Conservation (phyloP, 2,888 invertebrate genomes). For the Lithophane leautieri region DNA sequence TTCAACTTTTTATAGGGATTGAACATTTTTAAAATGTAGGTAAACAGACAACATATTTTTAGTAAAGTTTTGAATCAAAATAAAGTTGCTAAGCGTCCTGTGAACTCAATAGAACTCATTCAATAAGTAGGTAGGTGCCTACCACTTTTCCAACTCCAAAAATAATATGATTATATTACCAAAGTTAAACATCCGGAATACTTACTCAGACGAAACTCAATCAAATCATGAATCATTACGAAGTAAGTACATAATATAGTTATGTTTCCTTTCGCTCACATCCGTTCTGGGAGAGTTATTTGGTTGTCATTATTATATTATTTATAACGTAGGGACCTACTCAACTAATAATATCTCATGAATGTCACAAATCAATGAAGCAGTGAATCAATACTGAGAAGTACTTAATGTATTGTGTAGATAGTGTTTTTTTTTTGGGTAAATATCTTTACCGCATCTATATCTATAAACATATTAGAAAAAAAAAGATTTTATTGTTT, state of each 20-base stretch:
- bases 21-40: slow-evolving; percentile 14
- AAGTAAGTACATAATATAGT: slow-evolving; percentile 11
- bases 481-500: too few relatives aligned
- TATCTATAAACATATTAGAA: too few relatives aligned
- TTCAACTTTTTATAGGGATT: background rate
- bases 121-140: background rate
- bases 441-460: too few relatives aligned
- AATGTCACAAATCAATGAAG: slow-evolving; percentile 12
- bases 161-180: slow-evolving; percentile 44
- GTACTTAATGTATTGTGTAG: background rate
- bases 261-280: slow-evolving; percentile 7
- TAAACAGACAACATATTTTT: slow-evolving; percentile 11
- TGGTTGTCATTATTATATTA: slow-evolving; percentile 25
- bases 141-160: slow-evolving; percentile 30
- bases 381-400: background rate
- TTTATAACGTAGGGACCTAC: slow-evolving; percentile 2
- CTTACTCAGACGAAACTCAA: slow-evolving; percentile 43
- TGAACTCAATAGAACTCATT: slow-evolving; percentile 30
- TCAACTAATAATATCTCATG: slow-evolving; percentile 16
- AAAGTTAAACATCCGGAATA: slow-evolving; percentile 36
- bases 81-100: slow-evolving; percentile 45
- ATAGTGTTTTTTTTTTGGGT: too few relatives aligned
- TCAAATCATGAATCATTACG: slow-evolving; percentile 45
- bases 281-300: slow-evolving; percentile 16
- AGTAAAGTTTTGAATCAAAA: slow-evolving; percentile 21